Base-by-base conservation (phyloP, 2,888 invertebrate genomes). In the Tryphoninae sp. region DNA sequence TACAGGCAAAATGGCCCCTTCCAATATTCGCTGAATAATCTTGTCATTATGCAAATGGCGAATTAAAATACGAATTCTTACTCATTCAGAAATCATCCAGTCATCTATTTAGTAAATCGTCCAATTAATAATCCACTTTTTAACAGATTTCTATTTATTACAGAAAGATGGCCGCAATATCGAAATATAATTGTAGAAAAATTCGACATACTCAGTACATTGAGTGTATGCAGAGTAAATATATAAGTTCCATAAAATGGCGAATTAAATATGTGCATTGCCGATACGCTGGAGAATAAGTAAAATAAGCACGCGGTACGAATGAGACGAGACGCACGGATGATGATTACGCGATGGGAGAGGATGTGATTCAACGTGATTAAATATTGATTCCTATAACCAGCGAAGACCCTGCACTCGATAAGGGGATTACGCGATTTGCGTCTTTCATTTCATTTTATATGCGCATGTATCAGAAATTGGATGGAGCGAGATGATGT, bases 361-460 rank as follows among this genome's bases (percentile, higher is more conserved):
- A 75, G 76, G 82, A 64, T 58, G 55, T 26, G 81, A 85, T 86
- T 82, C 84, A 73, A 68, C 79, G 77, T 88, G 87, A 88, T 87
- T 87, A 88, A 88, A 88, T 88, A 89, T 89, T 88, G 87, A 89
- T 88, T 88, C 82, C 84, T 82, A 79, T 80, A 88, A 88, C 83
- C 85, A 84, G 83, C 78, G 78, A 82, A 78, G 81, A 84, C 84
- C 84, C 76, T 74, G 42, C 67, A 68, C 65, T 71, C 73, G 67
- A 75, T 86, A 87, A 88, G 87, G 82, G 86, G 87, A 85, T 88
- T 88, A 87, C 78, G 83, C 84, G 86, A 84, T 86, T 86, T 84
- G 85, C 81, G 76, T 76, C 85, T 76, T 86, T 86, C 86, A 85
- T 88, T 88, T 87, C 85, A 86, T 86, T 87, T 84, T 84, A 71